phyloP scores from a whole-genome alignment of 2,888 invertebrate species.

The Agrotis puta region DNA sequence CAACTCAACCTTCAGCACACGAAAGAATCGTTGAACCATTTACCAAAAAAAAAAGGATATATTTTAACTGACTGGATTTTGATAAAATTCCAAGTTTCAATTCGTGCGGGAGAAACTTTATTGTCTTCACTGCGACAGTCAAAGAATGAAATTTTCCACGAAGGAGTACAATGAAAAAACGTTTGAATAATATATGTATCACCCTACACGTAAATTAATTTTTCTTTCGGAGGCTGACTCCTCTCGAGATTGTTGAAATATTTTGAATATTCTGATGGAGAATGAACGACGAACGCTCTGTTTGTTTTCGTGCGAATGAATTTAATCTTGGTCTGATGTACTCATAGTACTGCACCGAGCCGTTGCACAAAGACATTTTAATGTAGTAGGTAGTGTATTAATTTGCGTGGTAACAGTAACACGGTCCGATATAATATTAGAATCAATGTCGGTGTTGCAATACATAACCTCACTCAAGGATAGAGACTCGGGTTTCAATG shows the following conservation, averaged over 20 bases:
- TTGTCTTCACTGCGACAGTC: constrained; percentile 7
- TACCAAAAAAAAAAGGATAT: neutral
- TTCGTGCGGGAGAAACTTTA: constrained; percentile 1
- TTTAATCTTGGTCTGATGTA: neutral
- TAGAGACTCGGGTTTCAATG: constrained; percentile 59
- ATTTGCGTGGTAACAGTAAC: constrained; percentile 47
- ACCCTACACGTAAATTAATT: constrained; percentile 16
- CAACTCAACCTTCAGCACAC: constrained; percentile 38
- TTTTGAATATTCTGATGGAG: constrained; percentile 8
- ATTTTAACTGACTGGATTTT: neutral
- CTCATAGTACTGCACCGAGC: neutral
- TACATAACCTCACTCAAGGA: constrained; percentile 66
- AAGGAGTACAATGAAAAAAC: constrained; percentile 33
- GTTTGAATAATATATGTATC: constrained; percentile 32
- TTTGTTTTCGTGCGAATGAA: neutral
- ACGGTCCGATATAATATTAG: constrained; percentile 50
- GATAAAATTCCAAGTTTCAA: neutral
- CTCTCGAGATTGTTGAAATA: constrained; percentile 15
- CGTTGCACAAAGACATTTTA: constrained; percentile 19
- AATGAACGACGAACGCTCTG: neutral
- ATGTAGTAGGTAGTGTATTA: constrained; percentile 3
- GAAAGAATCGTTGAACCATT: constrained; percentile 25
- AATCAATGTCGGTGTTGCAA: constrained; percentile 59
- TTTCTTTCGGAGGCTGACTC: neutral
- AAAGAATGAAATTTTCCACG: constrained; percentile 2